Conservation (phyloP, 2,888 invertebrate species). For the Calameuta filiformis region DNA sequence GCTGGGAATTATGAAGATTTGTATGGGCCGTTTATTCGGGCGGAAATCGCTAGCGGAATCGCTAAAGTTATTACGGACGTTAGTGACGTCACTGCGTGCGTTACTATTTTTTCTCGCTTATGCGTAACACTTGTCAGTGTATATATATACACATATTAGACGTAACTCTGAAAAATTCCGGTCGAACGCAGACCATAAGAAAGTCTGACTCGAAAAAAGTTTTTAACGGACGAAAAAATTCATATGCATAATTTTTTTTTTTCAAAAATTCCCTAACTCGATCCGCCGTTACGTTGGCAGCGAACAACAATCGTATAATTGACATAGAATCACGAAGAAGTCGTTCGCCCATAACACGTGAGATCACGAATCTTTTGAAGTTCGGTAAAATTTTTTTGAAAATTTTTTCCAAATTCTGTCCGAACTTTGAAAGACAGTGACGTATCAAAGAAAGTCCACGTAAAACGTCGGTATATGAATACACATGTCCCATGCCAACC, state of each 20-base stretch:
- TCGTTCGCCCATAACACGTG: not conserved
- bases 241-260: not conserved
- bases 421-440: not conserved
- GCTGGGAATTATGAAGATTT: conserved; percentile 60
- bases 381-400: not conserved
- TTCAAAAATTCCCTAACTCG: not conserved
- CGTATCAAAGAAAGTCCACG: not conserved
- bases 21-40: conserved; percentile 32
- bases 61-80: not conserved
- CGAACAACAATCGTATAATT: not conserved
- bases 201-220: not conserved
- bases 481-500: not conserved
- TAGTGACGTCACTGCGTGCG: not conserved
- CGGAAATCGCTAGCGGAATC: conserved; percentile 20
- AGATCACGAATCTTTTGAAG: not conserved
- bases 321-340: not conserved
- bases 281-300: not conserved
- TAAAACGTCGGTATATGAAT: not conserved
- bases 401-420: not conserved
- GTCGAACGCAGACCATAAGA: not conserved
- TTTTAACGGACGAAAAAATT: not conserved
- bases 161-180: not conserved
- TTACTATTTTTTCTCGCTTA: not conserved
- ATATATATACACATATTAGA: not conserved
- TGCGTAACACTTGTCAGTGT: not conserved